Evolutionary conservation across 92 coral and sea anemone species (phyloP).

Genomic region (Porites cylindrica): DNA sequence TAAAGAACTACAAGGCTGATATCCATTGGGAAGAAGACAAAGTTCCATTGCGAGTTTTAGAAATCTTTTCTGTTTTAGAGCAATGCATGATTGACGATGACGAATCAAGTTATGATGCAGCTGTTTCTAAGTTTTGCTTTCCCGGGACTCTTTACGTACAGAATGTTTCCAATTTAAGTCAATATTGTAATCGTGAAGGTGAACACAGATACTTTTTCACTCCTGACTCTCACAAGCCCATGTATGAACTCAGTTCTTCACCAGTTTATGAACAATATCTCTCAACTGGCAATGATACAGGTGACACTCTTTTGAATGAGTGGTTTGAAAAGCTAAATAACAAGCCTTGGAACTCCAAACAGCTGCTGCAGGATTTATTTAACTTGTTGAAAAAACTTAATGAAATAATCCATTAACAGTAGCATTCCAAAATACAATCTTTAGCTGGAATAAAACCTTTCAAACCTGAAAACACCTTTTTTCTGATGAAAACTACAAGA

Average conservation of each 20-base stretch:
- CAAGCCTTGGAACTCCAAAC: slow-evolving; percentile 64
- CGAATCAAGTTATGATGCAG: slow-evolving; percentile 60
- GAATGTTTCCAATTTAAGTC: slow-evolving; percentile 50
- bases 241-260: slow-evolving; percentile 53
- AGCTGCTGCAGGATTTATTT: slow-evolving; percentile 45
- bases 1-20: slow-evolving; percentile 59
- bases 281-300: slow-evolving; percentile 42
- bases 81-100: slow-evolving; percentile 48
- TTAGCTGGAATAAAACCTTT: no score
- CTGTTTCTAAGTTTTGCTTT: slow-evolving; percentile 39
- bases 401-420: slow-evolving; percentile 17
- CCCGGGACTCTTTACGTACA: slow-evolving; percentile 54
- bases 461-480: no score
- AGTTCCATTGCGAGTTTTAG: slow-evolving; percentile 54
- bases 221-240: slow-evolving; percentile 66
- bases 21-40: slow-evolving; percentile 34
- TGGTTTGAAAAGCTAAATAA: slow-evolving; percentile 55
- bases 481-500: neutral
- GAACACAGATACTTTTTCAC: slow-evolving; percentile 44
- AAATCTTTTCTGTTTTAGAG: slow-evolving; percentile 51
- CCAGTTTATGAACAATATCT: slow-evolving; percentile 50
- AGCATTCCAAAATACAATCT: slow-evolving; percentile 1
- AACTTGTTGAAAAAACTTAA: slow-evolving; percentile 29
- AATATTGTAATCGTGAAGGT: slow-evolving; percentile 22
- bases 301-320: slow-evolving; percentile 44